Evolutionary conservation across 2,797 vertebrate genomes (phyloP).

Genomic region (Parauchenoglanis ngamensis): DNA sequence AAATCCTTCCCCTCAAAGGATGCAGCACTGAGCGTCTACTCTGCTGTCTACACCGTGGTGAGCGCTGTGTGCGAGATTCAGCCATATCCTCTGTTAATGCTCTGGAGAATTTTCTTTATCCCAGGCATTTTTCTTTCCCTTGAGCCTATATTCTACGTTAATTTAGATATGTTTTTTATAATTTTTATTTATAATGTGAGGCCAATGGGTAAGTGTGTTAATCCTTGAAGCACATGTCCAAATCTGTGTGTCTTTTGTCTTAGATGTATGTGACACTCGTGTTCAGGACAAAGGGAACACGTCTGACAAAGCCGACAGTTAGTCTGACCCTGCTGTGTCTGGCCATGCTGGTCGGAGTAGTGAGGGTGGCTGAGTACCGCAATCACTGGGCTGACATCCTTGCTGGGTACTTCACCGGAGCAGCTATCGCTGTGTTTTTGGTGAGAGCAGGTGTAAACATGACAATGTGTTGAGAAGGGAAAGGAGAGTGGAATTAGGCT

Average conservation of each 20-base stretch:
- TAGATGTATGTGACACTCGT: conserved; percentile 92
- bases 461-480: background rate
- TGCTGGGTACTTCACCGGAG: conserved; percentile 86
- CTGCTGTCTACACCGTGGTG: conserved; percentile 88
- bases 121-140: background rate
- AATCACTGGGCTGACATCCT: conserved; percentile 91
- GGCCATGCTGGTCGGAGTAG: conserved; percentile 86
- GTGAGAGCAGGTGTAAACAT: conserved; percentile 64
- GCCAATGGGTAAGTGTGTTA: background rate
- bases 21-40: conserved; percentile 87
- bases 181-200: background rate
- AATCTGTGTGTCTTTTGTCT: conserved; percentile 44
- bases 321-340: conserved; percentile 85
- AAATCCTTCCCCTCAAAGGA: conserved; percentile 93
- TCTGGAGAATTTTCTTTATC: background rate
- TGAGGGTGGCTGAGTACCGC: conserved; percentile 88
- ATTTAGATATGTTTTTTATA: background rate
- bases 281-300: conserved; percentile 86
- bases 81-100: background rate
- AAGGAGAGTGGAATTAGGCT: background rate
- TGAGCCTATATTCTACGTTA: background rate
- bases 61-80: conserved; percentile 29
- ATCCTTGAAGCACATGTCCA: background rate
- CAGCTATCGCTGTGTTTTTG: conserved; percentile 88
- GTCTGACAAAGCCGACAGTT: conserved; percentile 87